Evolutionary conservation across 2,113 vertebrate genomes (phyloP).

Genomic region (Scalopus aquaticus): DNA sequence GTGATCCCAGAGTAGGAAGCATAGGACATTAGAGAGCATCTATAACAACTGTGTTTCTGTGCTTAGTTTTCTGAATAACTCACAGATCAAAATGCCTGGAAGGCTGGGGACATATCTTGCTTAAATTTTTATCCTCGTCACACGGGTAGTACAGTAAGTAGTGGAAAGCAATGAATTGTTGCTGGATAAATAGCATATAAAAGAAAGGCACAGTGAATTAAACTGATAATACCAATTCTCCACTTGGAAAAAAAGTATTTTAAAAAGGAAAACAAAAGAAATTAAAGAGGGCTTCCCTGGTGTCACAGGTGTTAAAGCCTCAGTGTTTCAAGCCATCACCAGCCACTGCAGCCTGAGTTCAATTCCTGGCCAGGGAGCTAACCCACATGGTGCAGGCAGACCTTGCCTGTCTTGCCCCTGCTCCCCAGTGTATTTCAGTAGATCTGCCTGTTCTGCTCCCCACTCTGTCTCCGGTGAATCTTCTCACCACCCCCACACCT

Average conservation of each 20-base stretch:
- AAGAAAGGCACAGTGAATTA: background rate
- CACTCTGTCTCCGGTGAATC: no score
- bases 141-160: background rate
- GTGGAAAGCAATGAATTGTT: background rate
- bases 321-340: no score
- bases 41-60: background rate
- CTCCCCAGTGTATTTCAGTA: no score
- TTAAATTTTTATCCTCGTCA: background rate
- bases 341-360: no score
- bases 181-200: background rate
- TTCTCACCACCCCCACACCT: no score
- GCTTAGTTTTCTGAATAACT: background rate
- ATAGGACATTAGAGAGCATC: background rate
- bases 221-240: background rate
- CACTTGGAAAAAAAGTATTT: slow-evolving; percentile 10
- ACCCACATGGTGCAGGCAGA: no score
- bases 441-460: no score
- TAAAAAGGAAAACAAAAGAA: background rate
- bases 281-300: no score
- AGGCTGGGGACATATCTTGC: background rate
- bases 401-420: no score
- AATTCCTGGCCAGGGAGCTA: no score
- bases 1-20: background rate
- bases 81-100: background rate
- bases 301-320: no score